Conservation (phyloP, 2,113 vertebrate genomes). For the Leptodactylus fuscus region DNA sequence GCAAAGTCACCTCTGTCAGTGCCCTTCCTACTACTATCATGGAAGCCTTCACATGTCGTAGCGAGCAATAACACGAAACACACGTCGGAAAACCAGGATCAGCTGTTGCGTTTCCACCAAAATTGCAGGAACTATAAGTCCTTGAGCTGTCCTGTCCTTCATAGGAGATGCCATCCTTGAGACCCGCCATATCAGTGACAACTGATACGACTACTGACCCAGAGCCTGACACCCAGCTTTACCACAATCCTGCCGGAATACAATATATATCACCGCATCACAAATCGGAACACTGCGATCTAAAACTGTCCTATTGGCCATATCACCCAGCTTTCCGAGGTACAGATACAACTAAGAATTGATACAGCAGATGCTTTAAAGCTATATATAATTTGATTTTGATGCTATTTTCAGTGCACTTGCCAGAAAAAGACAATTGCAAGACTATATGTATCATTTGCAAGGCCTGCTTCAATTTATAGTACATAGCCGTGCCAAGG, state of each 20-base stretch:
- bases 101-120: background rate
- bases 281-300: too few species aligned
- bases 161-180: too few species aligned
- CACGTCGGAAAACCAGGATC: background rate
- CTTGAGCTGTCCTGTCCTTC: background rate
- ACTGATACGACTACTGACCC: background rate
- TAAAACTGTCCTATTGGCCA: background rate
- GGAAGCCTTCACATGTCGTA: background rate
- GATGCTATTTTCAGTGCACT: background rate
- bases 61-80: background rate
- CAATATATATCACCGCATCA: background rate
- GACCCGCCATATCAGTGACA: background rate
- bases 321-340: background rate
- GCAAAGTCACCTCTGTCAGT: slow-evolving; percentile 55
- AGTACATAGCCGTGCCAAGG: too few species aligned
- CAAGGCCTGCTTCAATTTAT: background rate
- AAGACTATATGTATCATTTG: background rate
- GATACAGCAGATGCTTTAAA: too few species aligned
- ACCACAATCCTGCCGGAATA: background rate
- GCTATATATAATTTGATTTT: background rate
- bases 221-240: background rate
- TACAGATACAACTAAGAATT: background rate
- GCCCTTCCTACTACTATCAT: slow-evolving; percentile 10
- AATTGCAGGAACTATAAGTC: background rate
- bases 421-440: background rate